Evolutionary conservation across 2,797 vertebrate species (phyloP).

Genomic region (Myripristis murdjan): DNA sequence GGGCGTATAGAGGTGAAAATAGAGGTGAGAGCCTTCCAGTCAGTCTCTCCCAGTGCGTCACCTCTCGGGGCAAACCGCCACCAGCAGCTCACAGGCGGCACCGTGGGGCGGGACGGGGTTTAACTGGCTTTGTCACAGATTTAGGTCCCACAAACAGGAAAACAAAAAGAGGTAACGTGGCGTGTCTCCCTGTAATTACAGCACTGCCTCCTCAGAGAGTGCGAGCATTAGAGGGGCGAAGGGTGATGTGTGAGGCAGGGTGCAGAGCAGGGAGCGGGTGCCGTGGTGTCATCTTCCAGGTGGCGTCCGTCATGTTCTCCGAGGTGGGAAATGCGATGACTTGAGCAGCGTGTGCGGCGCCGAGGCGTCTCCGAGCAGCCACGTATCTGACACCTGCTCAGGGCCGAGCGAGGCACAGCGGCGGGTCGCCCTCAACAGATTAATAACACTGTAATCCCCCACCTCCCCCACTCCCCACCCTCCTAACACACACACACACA

Average conservation of each 20-base stretch:
- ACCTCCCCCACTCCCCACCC: neutral
- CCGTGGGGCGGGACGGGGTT: too few relatives aligned
- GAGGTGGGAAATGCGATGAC: conserved; percentile 1
- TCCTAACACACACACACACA: too few relatives aligned
- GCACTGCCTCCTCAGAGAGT: too few relatives aligned
- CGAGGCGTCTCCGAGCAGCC: neutral
- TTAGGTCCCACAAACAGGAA: too few relatives aligned
- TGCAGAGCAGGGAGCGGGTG: neutral
- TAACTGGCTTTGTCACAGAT: too few relatives aligned
- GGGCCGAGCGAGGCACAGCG: neutral
- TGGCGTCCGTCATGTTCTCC: conserved; percentile 47
- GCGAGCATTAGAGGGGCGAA: neutral
- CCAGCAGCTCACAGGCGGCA: too few relatives aligned
- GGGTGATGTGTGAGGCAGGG: neutral
- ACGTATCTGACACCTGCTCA: conserved; percentile 35
- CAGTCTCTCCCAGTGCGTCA: too few relatives aligned
- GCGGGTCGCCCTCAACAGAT: conserved; percentile 36
- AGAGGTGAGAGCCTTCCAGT: too few relatives aligned
- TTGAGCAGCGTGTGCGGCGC: neutral
- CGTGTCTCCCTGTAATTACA: too few relatives aligned
- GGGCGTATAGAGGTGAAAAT: too few relatives aligned
- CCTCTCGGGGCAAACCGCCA: too few relatives aligned
- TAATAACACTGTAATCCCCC: conserved; percentile 46
- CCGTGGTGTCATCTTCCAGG: conserved; percentile 20
- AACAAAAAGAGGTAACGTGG: too few relatives aligned